phyloP scores from a whole-genome alignment of 1,140 invertebrate genomes.

The Papilio dardanus region DNA sequence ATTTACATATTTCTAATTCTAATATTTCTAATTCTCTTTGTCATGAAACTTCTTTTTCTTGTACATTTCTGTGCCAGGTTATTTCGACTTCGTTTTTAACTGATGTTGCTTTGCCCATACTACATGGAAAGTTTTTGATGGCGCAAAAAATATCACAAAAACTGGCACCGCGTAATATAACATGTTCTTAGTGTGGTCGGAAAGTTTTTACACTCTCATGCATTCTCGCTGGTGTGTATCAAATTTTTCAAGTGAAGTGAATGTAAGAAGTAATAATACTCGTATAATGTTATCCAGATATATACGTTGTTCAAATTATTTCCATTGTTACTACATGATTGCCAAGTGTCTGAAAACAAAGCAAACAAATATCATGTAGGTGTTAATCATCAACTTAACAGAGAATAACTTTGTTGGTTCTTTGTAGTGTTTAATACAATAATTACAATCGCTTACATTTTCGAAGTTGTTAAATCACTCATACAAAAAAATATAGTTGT shows the following conservation, averaged over 20 bases:
- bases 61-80: not conserved
- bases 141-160: slow-evolving; percentile 20
- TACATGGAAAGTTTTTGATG: slow-evolving; percentile 26
- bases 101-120: not conserved
- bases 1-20: not conserved
- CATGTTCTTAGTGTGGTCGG: slow-evolving; percentile 3
- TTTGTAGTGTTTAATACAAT: not conserved
- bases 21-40: too few relatives aligned
- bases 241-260: not conserved
- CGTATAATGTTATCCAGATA: too few relatives aligned
- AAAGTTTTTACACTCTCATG: slow-evolving; percentile 1
- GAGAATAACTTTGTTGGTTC: not conserved
- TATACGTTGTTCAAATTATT: too few relatives aligned
- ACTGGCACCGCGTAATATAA: slow-evolving; percentile 16
- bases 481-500: too few relatives aligned
- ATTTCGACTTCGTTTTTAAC: not conserved
- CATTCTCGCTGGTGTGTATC: not conserved
- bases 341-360: not conserved
- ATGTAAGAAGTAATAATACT: not conserved
- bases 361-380: not conserved
- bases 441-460: too few relatives aligned
- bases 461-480: too few relatives aligned
- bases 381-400: not conserved
- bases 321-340: not conserved
- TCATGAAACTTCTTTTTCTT: not conserved